Evolutionary conservation across 2,113 vertebrate species (phyloP), one percentile per base, ranked within the genome.

Genomic region (Empidonax alnorum): DNA sequence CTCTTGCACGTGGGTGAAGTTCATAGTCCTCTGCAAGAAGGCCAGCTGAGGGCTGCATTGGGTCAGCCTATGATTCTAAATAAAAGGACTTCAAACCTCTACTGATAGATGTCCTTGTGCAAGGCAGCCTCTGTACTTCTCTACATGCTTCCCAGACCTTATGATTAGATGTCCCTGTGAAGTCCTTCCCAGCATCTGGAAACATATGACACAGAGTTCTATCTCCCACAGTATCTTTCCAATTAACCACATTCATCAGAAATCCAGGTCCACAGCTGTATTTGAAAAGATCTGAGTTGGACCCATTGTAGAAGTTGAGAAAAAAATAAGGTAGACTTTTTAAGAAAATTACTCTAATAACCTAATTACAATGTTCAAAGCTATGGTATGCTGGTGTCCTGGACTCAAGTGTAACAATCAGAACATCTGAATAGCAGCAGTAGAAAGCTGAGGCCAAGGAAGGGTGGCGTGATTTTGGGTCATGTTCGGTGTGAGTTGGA

Each of bases 211-310:
- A 37, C 21, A 44, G 10, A 10, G 13, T 39, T 22, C 8, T 31
- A 12, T 68, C 7, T 89, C 30, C 30, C 0, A 0, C 28, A 27
- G 21, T 18, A 33, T 30, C 21, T 25, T 86, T 83, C 39, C 27
- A 76, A 10, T 33, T 47, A 61, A 47, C n/a, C 15, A 20, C 20
- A 22, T 39, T 79, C 14, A 49, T 65, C 0, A 4, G 17, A 91
- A 90, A 33, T 11, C 4, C 52, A 84, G 12, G 7, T 35, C 10
- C 33, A 44, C 0, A 3, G 6, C 3, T 18, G 0, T 18, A 8
- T 62, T 83, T 78, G 35, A 63, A 76, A 68, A 93, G 1, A 27
- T 67, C 14, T 39, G 25, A 44, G 4, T 22, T 69, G 12, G 18
- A 77, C 2, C 6, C 14, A 7, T n/a, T 62, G 37, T 37, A 73